Percentiles rank a stretch among this genome's conserved stretches.
Conservation (phyloP, 1,140 invertebrate species). For the Paraescarpia echinospica region DNA sequence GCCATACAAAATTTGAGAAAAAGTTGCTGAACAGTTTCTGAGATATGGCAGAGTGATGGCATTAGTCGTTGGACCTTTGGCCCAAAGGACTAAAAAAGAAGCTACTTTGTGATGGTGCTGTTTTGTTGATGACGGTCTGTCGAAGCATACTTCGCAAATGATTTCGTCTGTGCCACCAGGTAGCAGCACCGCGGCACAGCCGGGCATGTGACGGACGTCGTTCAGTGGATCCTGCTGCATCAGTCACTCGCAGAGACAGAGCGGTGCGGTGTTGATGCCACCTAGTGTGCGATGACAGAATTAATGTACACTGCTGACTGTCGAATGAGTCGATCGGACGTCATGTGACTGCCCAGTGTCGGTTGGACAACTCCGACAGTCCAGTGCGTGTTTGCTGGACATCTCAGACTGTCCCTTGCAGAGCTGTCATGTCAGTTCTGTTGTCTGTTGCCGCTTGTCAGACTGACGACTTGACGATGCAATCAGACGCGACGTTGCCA, state of each 20-base stretch:
- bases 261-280: neutral
- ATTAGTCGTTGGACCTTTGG: too few species aligned
- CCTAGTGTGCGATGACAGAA: neutral
- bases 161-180: neutral
- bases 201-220: neutral
- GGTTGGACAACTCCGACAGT: neutral
- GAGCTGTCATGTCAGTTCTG: neutral
- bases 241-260: neutral
- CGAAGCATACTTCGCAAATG: neutral
- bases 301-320: neutral
- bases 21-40: too few species aligned
- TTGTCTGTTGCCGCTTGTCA: neutral
- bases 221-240: neutral
- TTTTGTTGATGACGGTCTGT: too few species aligned
- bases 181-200: neutral
- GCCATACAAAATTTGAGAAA: too few species aligned
- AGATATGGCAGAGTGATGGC: too few species aligned
- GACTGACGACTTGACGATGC: neutral
- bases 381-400: neutral
- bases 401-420: neutral
- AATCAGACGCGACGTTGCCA: neutral
- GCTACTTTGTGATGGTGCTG: too few species aligned
- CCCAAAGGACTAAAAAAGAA: too few species aligned
- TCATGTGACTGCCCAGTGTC: too few species aligned
- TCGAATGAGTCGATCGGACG: too few species aligned